Evolutionary conservation across 2,797 vertebrate genomes (phyloP).

Genomic region (Tenualosa ilisha): DNA sequence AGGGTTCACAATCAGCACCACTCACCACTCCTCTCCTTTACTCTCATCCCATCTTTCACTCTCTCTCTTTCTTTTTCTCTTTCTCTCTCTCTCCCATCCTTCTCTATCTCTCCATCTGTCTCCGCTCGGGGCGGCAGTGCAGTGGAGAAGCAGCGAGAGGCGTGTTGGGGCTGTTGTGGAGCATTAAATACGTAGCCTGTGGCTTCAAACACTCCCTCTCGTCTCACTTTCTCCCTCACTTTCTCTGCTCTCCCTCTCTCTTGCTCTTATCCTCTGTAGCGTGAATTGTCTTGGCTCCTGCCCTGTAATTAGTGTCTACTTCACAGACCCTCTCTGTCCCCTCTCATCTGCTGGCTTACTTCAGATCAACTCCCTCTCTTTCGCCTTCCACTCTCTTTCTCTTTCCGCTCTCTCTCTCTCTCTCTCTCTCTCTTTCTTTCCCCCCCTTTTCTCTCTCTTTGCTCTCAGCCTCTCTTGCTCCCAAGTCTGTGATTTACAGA

Average conservation of each 20-base stretch:
- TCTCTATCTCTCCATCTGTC: conserved; percentile 1
- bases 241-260: conserved; percentile 37
- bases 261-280: conserved; percentile 14
- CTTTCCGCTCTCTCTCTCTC: neutral
- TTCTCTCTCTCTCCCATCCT: neutral
- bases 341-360: conserved; percentile 80
- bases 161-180: conserved; percentile 55
- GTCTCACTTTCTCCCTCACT: conserved; percentile 41
- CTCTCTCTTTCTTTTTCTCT: conserved; percentile 22
- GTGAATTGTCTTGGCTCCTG: conserved; percentile 59
- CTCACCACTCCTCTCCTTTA: conserved; percentile 42
- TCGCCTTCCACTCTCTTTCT: neutral
- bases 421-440: neutral
- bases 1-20: conserved; percentile 63
- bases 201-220: conserved; percentile 45
- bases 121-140: conserved; percentile 38
- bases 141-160: conserved; percentile 58
- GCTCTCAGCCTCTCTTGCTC: conserved; percentile 14
- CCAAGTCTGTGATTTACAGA: conserved; percentile 80
- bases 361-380: conserved; percentile 67
- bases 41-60: conserved; percentile 30
- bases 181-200: conserved; percentile 59
- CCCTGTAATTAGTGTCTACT: conserved; percentile 79
- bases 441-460: conserved; percentile 13
- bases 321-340: conserved; percentile 75